phyloP scores from a whole-genome alignment of 2,888 invertebrate species.

The Phaedon cochleariae region DNA sequence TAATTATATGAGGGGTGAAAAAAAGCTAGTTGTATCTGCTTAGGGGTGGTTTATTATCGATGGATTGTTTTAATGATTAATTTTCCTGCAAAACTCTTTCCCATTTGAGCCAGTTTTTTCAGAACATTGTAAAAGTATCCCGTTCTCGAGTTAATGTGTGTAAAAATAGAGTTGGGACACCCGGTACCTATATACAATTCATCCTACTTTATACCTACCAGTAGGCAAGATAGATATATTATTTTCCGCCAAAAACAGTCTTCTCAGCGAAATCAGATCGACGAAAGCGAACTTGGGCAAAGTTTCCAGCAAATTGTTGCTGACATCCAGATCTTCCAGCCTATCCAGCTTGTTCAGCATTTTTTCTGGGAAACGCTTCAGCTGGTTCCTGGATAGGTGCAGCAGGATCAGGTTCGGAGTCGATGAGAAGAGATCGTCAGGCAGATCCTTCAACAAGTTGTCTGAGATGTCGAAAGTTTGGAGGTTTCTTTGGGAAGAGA shows the following conservation, averaged over 20 bases:
- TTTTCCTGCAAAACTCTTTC: too few species aligned
- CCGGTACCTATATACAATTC: too few species aligned
- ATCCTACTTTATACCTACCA: slow-evolving; percentile 51
- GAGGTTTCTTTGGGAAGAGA: slow-evolving; percentile 68
- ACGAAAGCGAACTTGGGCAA: slow-evolving; percentile 68
- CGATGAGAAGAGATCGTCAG: slow-evolving; percentile 68
- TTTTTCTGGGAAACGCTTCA: slow-evolving; percentile 68
- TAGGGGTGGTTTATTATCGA: too few species aligned
- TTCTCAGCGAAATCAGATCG: slow-evolving; percentile 67
- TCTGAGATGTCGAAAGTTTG: slow-evolving; percentile 75
- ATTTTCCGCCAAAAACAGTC: slow-evolving; percentile 76
- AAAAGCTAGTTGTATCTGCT: too few species aligned
- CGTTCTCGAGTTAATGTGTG: too few species aligned
- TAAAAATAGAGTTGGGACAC: too few species aligned
- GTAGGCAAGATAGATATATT: slow-evolving; percentile 68
- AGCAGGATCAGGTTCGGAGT: slow-evolving; percentile 69
- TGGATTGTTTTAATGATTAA: too few species aligned
- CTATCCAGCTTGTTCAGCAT: slow-evolving; percentile 68
- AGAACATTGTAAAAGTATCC: too few species aligned
- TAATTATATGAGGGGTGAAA: too few species aligned
- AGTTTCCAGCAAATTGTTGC: slow-evolving; percentile 71
- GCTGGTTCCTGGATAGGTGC: slow-evolving; percentile 73
- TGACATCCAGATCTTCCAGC: slow-evolving; percentile 75
- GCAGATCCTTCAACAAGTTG: slow-evolving; percentile 69
- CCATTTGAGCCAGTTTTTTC: too few species aligned